Conservation (phyloP, 1,140 invertebrate species). For the Calliopsis andreniformis region DNA sequence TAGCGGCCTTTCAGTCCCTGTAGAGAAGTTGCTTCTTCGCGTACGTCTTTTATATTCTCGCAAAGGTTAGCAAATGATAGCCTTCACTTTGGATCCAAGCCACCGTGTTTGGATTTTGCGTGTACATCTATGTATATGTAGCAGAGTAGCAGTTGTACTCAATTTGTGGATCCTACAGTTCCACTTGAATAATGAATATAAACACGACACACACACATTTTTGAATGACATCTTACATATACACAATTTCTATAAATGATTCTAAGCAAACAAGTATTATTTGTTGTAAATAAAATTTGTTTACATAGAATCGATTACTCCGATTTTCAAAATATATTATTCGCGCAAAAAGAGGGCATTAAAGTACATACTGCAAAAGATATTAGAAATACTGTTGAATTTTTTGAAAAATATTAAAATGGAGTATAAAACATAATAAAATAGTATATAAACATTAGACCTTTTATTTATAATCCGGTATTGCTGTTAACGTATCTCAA, state of each 20-base stretch:
- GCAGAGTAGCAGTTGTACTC: slow-evolving; percentile 33
- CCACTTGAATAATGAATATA: neutral
- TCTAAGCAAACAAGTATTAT: neutral
- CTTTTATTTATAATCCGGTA: too few species aligned
- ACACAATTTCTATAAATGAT: neutral
- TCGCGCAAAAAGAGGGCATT: too few species aligned
- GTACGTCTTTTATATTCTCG: slow-evolving; percentile 21
- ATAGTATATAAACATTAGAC: too few species aligned
- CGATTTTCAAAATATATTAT: too few species aligned
- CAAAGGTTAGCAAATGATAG: slow-evolving; percentile 41
- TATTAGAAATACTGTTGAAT: too few species aligned
- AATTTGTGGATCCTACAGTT: slow-evolving; percentile 17
- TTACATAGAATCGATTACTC: too few species aligned
- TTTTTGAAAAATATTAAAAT: too few species aligned
- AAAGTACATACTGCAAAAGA: too few species aligned
- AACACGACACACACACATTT: neutral
- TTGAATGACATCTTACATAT: neutral
- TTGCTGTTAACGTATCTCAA: too few species aligned
- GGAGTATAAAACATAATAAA: too few species aligned
- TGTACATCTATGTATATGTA: neutral
- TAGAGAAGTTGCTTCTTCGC: neutral
- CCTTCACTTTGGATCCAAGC: slow-evolving; percentile 9
- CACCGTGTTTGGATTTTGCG: slow-evolving; percentile 33
- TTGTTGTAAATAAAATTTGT: too few species aligned
- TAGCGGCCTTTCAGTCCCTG: neutral